A percentile compares a stretch with the other conserved stretches of the same genome.
phyloP scores from a whole-genome alignment of 2,113 vertebrate genomes.

The Symphodus melops region DNA sequence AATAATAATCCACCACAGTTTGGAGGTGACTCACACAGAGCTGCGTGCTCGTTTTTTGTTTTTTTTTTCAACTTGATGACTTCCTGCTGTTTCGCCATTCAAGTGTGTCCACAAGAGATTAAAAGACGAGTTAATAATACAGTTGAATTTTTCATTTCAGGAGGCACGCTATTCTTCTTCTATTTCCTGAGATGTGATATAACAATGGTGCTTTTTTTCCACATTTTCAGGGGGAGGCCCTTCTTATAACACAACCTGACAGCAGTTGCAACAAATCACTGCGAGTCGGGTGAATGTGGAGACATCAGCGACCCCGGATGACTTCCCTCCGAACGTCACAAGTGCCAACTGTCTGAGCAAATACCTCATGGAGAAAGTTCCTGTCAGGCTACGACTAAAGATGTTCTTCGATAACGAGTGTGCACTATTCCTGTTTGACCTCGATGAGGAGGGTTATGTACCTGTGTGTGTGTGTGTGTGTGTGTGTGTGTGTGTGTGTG shows the following conservation, averaged over 20 bases:
- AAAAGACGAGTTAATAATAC: constrained; percentile 4
- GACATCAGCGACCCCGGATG: not conserved
- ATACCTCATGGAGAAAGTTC: not conserved
- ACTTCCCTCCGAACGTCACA: not conserved
- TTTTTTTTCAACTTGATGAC: not conserved
- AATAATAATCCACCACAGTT: constrained; percentile 20
- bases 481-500: too few relatives aligned
- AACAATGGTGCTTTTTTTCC: not conserved
- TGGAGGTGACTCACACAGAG: constrained; percentile 31
- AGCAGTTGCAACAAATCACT: not conserved
- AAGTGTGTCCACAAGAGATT: not conserved
- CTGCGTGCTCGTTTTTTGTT: not conserved
- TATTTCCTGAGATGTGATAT: not conserved
- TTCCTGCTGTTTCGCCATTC: constrained; percentile 20
- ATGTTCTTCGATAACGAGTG: not conserved
- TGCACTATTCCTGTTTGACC: not conserved
- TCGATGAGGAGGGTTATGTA: not conserved
- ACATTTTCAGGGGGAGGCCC: not conserved
- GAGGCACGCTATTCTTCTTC: not conserved
- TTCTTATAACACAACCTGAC: not conserved
- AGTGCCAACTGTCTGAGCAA: not conserved
- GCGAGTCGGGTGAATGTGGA: not conserved
- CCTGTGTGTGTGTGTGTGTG: too few relatives aligned
- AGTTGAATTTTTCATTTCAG: constrained; percentile 27
- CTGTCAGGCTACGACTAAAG: not conserved